These are phyloP conservation scores for Helicoverpa zea DNA, from an alignment of 1,140 invertebrate species.

Conservation along the genomic window DNA sequence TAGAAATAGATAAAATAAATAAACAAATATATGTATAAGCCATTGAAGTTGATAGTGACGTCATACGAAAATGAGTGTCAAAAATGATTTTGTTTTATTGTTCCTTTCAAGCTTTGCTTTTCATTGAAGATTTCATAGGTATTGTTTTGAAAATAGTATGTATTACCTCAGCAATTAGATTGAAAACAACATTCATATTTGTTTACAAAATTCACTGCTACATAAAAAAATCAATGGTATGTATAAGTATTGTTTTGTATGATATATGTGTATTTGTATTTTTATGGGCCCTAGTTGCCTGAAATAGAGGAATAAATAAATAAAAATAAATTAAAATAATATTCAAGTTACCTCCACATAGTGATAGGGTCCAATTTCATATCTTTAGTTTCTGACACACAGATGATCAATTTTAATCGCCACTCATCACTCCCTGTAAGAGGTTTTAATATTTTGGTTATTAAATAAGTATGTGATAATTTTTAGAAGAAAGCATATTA, in stretches of 20 bases:
- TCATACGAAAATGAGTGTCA: background rate
- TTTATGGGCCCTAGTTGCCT: too few species aligned
- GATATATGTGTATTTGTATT: too few species aligned
- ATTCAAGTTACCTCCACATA: slow-evolving; percentile 76
- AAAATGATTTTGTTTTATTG: too few species aligned
- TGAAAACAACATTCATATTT: too few species aligned
- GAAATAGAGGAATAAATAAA: too few species aligned
- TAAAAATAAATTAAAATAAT: too few species aligned
- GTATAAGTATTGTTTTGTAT: too few species aligned
- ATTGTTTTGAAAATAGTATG: background rate
- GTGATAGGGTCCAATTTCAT: slow-evolving; percentile 70
- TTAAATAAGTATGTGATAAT: background rate
- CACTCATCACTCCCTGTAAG: slow-evolving; percentile 79
- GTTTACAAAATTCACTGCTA: too few species aligned
- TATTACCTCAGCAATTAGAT: background rate
- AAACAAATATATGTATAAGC: too few species aligned
- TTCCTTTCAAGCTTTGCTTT: too few species aligned
- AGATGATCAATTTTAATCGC: slow-evolving; percentile 74
- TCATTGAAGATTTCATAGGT: background rate
- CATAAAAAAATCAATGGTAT: too few species aligned
- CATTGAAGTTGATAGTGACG: background rate
- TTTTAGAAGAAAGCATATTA: too few species aligned
- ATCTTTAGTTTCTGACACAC: slow-evolving; percentile 72
- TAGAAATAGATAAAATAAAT: background rate
- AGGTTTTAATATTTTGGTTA: slow-evolving; percentile 28